Percentiles rank a stretch among this genome's conserved stretches.
phyloP scores from a whole-genome alignment of 2,888 invertebrate species.

The Abscondita cerata region DNA sequence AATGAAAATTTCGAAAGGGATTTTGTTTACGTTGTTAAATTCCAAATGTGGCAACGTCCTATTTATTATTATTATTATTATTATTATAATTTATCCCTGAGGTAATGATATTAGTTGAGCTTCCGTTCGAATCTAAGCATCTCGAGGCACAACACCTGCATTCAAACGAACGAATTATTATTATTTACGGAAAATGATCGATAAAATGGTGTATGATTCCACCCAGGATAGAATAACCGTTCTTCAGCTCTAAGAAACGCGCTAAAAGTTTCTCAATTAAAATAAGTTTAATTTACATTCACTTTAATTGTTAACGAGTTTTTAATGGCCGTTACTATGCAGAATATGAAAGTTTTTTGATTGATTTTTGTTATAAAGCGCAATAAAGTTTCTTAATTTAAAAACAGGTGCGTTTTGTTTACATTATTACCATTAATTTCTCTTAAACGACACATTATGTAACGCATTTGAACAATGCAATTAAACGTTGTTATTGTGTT shows the following conservation, averaged over 20 bases:
- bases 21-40: not conserved
- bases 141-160: slow-evolving; percentile 2
- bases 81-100: not conserved
- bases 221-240: too few species aligned
- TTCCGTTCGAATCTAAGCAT: not conserved
- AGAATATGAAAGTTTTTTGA: not conserved
- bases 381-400: too few species aligned
- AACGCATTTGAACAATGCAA: too few species aligned
- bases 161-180: not conserved
- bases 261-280: not conserved
- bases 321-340: slow-evolving; percentile 9
- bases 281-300: not conserved
- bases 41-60: not conserved
- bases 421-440: too few species aligned
- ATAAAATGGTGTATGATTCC: too few species aligned
- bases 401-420: too few species aligned
- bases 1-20: not conserved
- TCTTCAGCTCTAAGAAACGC: too few species aligned
- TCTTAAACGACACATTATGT: too few species aligned
- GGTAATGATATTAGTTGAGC: not conserved
- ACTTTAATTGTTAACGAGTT: not conserved
- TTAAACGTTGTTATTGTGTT: too few species aligned
- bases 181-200: too few species aligned
- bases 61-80: not conserved
- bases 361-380: too few species aligned